Percentiles rank a stretch among this genome's conserved stretches.
Conservation (phyloP, 53 echinoderm and acorn worm genomes). For the Hippasteria phrygiana region DNA sequence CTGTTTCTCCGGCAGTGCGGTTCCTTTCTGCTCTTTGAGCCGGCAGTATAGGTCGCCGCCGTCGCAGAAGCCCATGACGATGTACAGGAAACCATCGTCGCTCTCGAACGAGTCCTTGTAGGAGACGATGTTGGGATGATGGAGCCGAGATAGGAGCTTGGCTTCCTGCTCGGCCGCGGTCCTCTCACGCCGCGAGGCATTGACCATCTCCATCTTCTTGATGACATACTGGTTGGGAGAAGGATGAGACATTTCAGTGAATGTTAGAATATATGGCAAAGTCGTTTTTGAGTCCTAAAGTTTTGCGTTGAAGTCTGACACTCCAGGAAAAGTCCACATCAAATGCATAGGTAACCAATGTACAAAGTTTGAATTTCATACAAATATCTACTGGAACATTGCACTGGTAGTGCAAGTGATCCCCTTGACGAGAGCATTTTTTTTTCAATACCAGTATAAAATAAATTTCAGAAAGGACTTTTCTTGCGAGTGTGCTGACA, state of each 20-base stretch:
- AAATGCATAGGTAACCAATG: too few relatives aligned
- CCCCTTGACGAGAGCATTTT: too few relatives aligned
- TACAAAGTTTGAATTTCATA: too few relatives aligned
- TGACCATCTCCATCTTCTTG: constrained; percentile 93
- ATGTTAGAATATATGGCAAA: too few relatives aligned
- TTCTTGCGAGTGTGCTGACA: too few relatives aligned
- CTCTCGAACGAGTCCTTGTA: constrained; percentile 98
- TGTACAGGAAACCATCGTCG: constrained; percentile 93
- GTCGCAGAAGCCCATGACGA: constrained; percentile 98
- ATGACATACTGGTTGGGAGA: constrained; percentile 83
- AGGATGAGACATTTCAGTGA: neutral
- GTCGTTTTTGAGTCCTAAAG: too few relatives aligned
- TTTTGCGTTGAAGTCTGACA: too few relatives aligned
- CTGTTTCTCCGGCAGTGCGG: constrained; percentile 84
- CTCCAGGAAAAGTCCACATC: too few relatives aligned
- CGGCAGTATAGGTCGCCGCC: constrained; percentile 92
- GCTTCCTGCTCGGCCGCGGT: constrained; percentile 98
- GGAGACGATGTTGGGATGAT: constrained; percentile 97
- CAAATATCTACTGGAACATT: too few relatives aligned
- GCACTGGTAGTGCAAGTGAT: too few relatives aligned
- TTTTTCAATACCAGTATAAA: too few relatives aligned
- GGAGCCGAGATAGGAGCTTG: constrained; percentile 93
- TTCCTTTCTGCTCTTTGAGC: constrained; percentile 89
- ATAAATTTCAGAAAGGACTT: too few relatives aligned
- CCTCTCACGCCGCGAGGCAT: constrained; percentile 89